Base-by-base conservation (phyloP, 2,113 vertebrate genomes). In the Ictalurus punctatus region DNA sequence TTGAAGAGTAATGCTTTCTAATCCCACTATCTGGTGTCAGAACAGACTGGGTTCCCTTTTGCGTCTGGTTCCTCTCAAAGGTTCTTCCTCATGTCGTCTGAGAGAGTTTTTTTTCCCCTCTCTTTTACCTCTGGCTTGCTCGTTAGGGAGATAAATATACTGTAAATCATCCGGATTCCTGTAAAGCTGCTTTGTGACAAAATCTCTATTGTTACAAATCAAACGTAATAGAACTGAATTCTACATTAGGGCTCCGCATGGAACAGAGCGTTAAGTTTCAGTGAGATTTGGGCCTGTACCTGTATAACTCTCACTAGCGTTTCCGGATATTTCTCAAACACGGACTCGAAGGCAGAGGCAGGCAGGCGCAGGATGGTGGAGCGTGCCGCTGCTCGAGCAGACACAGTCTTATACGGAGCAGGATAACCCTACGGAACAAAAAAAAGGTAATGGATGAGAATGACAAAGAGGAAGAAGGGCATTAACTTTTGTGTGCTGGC, bases 281-380 rank as follows among this genome's bases (percentile, higher is more conserved):
- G 23, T 65, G 12, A 30, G 27, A 76, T 48, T n/a, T n/a, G 19
- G 27, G 30, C 27, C 37, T 0, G 91, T 94, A 99, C 98, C 97
- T 99, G 98, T 2, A 99, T 98, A 88, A 99, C 96, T 0, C 98
- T 94, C 23, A 99, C 98, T 7, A 99, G 96, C 0, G 98, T 99
- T 81, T 99, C 98, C 0, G 98, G 98, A 3, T 98, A 98, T 87
- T 98, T 99, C 92, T 96, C 95, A 91, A 99, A 99, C 48, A 99
- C 96, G 0, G 97, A 97, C 87, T 98, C 96, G 44, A 99, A 98
- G 71, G 97, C 98, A 9, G 93, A 96, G 0, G 97, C 97, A 54
- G 98, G 98, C 14, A 99, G 97, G 3, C 96, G 95, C 88, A 99
- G 92, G 6, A 99, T 93, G 0, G 97, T 98, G 92, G 98, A 96